phyloP scores from a whole-genome alignment of 2,797 vertebrate species.

The Neoniphon sammara region DNA sequence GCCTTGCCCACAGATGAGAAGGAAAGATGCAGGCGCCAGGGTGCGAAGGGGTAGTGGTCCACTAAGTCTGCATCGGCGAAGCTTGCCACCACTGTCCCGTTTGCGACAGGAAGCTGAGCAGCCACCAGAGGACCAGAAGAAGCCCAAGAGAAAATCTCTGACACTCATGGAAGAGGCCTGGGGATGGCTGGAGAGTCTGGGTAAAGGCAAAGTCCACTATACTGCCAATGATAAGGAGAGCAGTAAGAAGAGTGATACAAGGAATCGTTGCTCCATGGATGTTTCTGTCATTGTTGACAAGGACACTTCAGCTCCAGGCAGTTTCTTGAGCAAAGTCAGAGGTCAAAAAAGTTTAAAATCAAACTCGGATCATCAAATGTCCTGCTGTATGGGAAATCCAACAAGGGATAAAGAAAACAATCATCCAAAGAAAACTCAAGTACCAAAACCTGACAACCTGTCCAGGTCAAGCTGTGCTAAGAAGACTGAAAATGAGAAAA shows the following conservation, averaged over 20 bases:
- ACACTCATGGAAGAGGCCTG: constrained; percentile 84
- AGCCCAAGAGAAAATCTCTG: constrained; percentile 83
- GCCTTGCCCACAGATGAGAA: constrained; percentile 69
- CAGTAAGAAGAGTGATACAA: constrained; percentile 65
- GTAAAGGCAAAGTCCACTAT: constrained; percentile 77
- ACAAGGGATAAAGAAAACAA: constrained; percentile 54
- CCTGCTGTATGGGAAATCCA: constrained; percentile 75
- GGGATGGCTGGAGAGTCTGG: constrained; percentile 84
- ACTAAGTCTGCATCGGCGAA: constrained; percentile 74
- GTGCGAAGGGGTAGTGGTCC: constrained; percentile 60
- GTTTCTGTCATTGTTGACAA: constrained; percentile 51
- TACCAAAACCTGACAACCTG: background rate
- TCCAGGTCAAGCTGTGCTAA: background rate
- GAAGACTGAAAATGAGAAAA: constrained; percentile 56
- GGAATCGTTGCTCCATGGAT: constrained; percentile 55
- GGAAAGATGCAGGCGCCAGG: constrained; percentile 66
- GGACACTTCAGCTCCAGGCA: constrained; percentile 29
- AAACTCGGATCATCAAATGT: constrained; percentile 69
- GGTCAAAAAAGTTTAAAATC: constrained; percentile 59
- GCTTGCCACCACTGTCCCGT: constrained; percentile 77
- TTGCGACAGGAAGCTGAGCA: constrained; percentile 57
- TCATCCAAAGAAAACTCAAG: constrained; percentile 38
- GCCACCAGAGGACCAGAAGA: constrained; percentile 71
- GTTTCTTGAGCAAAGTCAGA: constrained; percentile 55
- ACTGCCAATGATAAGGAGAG: constrained; percentile 68